A percentile compares a stretch with the other conserved stretches of the same genome.
phyloP scores from a whole-genome alignment of 2,888 invertebrate genomes.

The Beris morrisii region DNA sequence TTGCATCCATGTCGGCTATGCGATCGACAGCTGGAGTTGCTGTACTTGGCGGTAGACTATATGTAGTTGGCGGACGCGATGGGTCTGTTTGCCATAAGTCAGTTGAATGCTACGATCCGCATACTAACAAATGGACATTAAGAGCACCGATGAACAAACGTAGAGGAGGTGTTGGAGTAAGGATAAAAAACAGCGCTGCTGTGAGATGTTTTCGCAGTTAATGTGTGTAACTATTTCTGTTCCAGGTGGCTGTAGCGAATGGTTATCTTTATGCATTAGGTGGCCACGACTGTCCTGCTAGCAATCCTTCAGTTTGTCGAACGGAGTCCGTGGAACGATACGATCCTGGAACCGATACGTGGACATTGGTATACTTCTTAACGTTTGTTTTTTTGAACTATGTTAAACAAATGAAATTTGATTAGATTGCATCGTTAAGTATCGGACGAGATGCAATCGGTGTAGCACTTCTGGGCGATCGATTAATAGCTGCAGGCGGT shows the following conservation, averaged over 20 bases:
- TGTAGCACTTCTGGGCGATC: conserved; percentile 78
- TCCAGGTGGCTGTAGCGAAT: conserved; percentile 76
- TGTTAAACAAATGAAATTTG: not conserved
- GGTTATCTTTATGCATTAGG: conserved; percentile 90
- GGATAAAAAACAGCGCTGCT: conserved; percentile 42
- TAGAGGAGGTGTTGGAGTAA: conserved; percentile 85
- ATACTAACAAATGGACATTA: conserved; percentile 73
- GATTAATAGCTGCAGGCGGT: conserved; percentile 79
- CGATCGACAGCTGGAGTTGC: conserved; percentile 87
- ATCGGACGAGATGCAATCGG: conserved; percentile 87
- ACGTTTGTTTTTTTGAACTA: not conserved
- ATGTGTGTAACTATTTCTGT: not conserved
- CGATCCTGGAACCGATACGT: conserved; percentile 76
- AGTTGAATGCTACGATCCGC: conserved; percentile 83
- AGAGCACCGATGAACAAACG: conserved; percentile 86
- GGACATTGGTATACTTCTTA: conserved; percentile 65
- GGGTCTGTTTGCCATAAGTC: conserved; percentile 87
- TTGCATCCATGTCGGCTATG: conserved; percentile 86
- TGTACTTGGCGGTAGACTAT: conserved; percentile 79
- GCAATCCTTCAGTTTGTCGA: conserved; percentile 77
- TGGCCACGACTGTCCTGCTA: conserved; percentile 91
- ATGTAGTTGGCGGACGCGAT: conserved; percentile 91
- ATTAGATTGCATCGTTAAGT: conserved; percentile 72
- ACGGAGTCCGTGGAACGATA: conserved; percentile 90
- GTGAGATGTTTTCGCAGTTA: not conserved